phyloP scores from a whole-genome alignment of 2,888 invertebrate species.

The Osedax frankpressi region DNA sequence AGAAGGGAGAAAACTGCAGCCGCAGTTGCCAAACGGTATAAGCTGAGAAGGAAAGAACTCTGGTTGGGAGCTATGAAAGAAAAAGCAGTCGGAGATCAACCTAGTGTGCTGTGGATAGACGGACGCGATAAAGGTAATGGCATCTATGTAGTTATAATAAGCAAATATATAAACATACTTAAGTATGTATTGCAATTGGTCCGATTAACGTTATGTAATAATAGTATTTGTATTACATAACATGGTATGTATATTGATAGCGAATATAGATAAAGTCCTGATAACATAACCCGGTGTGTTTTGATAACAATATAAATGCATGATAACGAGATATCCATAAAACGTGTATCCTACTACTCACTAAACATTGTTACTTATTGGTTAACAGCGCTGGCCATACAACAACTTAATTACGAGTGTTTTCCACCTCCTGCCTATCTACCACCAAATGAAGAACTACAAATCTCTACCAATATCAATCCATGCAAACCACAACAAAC shows the following conservation, averaged over 20 bases:
- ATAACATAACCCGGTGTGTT: no score
- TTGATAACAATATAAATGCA: no score
- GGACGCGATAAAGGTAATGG: background rate
- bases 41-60: background rate
- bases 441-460: background rate
- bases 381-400: background rate
- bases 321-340: no score
- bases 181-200: no score
- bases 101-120: background rate
- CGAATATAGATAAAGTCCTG: no score
- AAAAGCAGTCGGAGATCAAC: background rate
- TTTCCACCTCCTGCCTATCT: background rate
- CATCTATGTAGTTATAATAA: no score
- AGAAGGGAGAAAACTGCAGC: background rate
- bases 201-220: no score
- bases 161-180: no score
- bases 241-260: no score
- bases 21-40: background rate
- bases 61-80: background rate
- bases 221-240: no score
- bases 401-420: background rate
- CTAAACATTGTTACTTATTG: no score
- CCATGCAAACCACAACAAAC: background rate
- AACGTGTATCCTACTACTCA: no score
- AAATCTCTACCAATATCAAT: background rate